Evolutionary conservation across 2,797 vertebrate species (phyloP).

Genomic region (Oreortyx pictus): DNA sequence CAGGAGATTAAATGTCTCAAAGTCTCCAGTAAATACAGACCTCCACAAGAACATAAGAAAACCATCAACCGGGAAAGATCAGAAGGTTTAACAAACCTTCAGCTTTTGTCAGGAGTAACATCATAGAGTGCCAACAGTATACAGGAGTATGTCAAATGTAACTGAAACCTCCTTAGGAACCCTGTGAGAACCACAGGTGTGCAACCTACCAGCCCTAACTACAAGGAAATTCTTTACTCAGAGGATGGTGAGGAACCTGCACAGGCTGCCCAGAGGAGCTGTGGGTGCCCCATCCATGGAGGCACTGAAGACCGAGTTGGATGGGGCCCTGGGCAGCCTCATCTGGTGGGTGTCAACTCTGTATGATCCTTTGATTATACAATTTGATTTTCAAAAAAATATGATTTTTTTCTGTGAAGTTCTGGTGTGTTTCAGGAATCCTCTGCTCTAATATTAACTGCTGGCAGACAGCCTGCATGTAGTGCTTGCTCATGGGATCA

Average conservation of each 20-base stretch:
- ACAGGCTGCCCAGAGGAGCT: not conserved
- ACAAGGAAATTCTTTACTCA: not conserved
- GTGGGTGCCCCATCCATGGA: not conserved
- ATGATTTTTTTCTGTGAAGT: not conserved
- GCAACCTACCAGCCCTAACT: not conserved
- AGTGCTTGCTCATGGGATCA: fast-evolving
- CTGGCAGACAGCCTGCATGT: fast-evolving
- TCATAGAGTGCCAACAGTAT: not conserved
- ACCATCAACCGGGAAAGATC: not conserved
- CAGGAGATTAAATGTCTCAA: not conserved
- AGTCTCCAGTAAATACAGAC: not conserved
- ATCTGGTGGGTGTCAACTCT: not conserved
- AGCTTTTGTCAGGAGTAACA: not conserved
- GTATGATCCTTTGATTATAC: not conserved
- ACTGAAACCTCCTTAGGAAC: not conserved
- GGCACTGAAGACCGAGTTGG: not conserved
- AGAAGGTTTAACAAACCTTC: not conserved
- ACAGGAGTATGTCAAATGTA: fast-evolving
- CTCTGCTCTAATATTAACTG: fast-evolving
- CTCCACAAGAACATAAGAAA: not conserved
- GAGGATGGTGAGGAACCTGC: not conserved
- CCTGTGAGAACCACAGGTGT: not conserved
- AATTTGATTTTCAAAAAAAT: not conserved
- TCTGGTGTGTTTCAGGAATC: not conserved
- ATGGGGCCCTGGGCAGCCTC: not conserved